Base-by-base conservation (phyloP, 1,140 invertebrate genomes). In the Drosophila grimshawi region DNA sequence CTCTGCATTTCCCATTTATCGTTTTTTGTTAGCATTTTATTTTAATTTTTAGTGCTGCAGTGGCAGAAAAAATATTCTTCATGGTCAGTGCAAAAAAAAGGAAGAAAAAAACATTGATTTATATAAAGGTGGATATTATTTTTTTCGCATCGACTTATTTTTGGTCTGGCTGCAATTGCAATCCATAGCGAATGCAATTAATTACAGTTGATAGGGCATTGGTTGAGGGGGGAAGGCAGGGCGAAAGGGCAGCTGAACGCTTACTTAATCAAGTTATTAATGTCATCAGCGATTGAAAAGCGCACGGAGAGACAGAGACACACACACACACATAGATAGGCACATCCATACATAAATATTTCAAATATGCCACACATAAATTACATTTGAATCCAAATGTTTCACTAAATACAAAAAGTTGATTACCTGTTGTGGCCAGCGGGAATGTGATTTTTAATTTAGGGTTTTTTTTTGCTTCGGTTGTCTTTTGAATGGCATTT, bases 231-330 rank as follows among this genome's bases (percentile, higher is more conserved):
- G 2, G 19, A 32, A 32, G n/a, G 33, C 19, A n/a, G 30, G 3
- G 30, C 19, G 8, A 30, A 62, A 35, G n/a, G 53, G 19, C 19
- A 11, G 3, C 51, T 43, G 10, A n/a, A 43, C 10, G 39, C 33
- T 59, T 49, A 62, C 46, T 55, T 68, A 82, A 82, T 88, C 77
- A 79, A 68, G 71, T 80, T 78, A 88, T 88, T 88, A 80, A 88
- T 83, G 80, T 32, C 71, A 77, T 68, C 77, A 46, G 56, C 35
- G 46, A 19, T 19, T 46, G 43, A 29, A 55, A 64, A 65, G 70
- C 61, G 62, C 63, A 73, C 51, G 55, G 19, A 19, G 19, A 19
- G 19, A 19, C 19, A 19, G 37, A 10, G 8, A 67, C 19, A 51
- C 41, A 11, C 64, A 48, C 19, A 19, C 19, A 19, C 19, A 19